phyloP scores from a whole-genome alignment of 2,113 vertebrate species.

The Mustelus asterias region DNA sequence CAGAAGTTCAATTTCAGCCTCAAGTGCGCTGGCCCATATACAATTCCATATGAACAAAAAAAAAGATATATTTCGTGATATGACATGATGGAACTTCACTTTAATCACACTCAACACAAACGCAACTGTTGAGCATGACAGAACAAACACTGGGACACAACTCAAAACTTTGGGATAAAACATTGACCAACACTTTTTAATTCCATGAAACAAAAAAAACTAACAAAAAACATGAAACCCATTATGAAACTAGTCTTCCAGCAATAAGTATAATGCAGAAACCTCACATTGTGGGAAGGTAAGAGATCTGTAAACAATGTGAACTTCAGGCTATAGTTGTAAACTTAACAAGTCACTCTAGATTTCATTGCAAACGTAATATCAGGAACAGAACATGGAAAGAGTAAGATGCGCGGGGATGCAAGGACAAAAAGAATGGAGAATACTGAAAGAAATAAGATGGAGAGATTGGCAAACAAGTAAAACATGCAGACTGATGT shows the following conservation, averaged over 20 bases:
- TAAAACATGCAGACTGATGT: neutral
- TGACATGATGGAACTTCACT: neutral
- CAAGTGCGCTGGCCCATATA: neutral
- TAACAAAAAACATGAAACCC: neutral
- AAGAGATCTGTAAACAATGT: neutral
- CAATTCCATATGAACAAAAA: neutral
- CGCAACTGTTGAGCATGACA: neutral
- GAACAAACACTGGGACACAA: neutral
- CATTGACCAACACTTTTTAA: neutral
- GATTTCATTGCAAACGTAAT: neutral
- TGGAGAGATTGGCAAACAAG: neutral
- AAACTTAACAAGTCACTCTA: neutral
- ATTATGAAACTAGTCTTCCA: neutral
- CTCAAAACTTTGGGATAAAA: neutral
- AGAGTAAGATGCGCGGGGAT: neutral
- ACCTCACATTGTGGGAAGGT: neutral
- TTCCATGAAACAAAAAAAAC: too few relatives aligned
- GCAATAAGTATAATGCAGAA: neutral
- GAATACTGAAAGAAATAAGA: slow-evolving; percentile 7
- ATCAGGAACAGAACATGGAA: neutral
- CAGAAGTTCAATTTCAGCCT: neutral
- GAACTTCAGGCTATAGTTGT: neutral
- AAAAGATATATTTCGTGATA: neutral
- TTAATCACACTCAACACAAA: neutral
- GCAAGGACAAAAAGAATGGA: neutral